Percentiles rank a stretch among this genome's conserved stretches.
phyloP scores from a whole-genome alignment of 2,113 vertebrate genomes.

The Ciconia maguari region DNA sequence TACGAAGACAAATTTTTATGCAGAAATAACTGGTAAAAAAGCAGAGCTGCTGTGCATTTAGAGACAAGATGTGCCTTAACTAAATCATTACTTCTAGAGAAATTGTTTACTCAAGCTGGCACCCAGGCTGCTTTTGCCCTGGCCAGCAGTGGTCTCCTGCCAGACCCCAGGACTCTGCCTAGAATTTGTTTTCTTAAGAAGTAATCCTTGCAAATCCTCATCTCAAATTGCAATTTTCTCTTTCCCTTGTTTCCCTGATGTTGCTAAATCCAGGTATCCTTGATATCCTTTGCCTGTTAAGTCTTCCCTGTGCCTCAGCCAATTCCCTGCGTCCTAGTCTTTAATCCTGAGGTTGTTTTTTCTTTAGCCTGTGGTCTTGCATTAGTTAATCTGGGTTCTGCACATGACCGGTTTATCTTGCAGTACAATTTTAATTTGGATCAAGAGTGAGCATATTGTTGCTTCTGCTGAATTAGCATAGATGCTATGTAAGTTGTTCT shows the following conservation, averaged over 20 bases:
- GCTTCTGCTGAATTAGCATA: not conserved
- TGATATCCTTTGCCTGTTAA: not conserved
- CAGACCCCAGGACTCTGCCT: not conserved
- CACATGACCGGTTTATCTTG: not conserved
- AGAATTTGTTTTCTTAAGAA: not conserved
- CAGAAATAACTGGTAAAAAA: not conserved
- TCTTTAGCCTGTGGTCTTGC: not conserved
- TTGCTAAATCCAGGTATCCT: not conserved
- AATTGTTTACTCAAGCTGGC: not conserved
- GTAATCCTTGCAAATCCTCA: constrained; percentile 3
- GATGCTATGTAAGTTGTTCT: not conserved
- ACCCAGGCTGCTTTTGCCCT: not conserved
- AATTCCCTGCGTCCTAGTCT: not conserved
- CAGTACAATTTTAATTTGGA: not conserved
- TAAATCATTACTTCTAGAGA: not conserved
- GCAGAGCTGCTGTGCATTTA: not conserved
- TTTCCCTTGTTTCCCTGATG: not conserved
- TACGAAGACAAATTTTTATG: not conserved
- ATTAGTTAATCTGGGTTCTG: not conserved
- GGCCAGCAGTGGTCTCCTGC: not conserved
- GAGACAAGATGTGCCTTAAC: not conserved
- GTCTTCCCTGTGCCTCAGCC: not conserved
- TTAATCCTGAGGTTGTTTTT: not conserved
- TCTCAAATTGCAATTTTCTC: not conserved
- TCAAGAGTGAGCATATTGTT: not conserved